Evolutionary conservation across 2,113 vertebrate species (phyloP), one percentile per base, ranked within the genome.

Genomic region (Podocnemis expansa): DNA sequence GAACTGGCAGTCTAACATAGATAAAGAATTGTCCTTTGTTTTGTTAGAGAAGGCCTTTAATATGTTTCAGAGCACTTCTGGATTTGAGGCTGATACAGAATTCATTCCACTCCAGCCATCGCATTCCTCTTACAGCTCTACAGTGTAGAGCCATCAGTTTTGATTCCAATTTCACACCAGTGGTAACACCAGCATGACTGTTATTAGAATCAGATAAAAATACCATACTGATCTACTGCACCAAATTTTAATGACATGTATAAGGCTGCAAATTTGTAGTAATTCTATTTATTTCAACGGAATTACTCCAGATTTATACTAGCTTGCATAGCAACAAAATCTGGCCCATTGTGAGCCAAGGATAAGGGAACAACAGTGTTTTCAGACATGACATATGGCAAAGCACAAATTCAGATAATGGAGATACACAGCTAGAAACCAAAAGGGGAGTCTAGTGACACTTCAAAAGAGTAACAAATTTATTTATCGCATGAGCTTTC

Each of bases 261-360:
- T 56, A 75, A 80, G 10, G 78, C 6, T 1, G 0, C 10, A 14
- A 0, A 0, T 9, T 80, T 21, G 34, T 5, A 87, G 6, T 47
- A 75, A 34, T 5, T 51, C 43, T 3, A 11, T 84, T 76, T 55
- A 88, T 84, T n/a, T 17, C 41, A 88, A 73, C 11, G 34, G 8
- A 24, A 9, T 4, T 0, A 0, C 6, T 89, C 6, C 78, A 41
- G 54, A n/a, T 87, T 87, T 92, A 78, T 10, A 85, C 13, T 16
- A 12, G 0, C 27, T 19, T 10, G 82, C 24, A 12, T n/a, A 27
- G 75, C 10, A 51, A 80, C n/a, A 84, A 80, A 70, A 88, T 73
- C 84, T 90, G 4, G n/a, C 10, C 43, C 10, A 17, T 22, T 52
- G 1, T 49, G 25, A 16, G 13, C 63, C 34, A 79, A 41, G 52